These are phyloP conservation scores for Turritopsis rubra DNA, from an alignment of 30 jellyfish, hydroid and myxozoan genomes.

Conservation along the genomic window DNA sequence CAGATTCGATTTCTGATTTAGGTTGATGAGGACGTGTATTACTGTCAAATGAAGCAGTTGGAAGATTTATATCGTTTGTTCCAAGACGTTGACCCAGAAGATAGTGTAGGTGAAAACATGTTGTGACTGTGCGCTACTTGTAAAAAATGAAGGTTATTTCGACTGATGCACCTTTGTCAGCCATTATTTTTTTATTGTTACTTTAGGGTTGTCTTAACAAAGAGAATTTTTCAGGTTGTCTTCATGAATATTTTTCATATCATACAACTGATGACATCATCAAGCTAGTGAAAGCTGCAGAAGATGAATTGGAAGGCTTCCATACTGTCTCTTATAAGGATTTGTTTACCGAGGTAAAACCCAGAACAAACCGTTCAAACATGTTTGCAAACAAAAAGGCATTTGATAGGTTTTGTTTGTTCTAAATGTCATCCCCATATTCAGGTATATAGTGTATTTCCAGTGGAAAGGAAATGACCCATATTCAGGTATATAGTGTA, in stretches of 20 bases:
- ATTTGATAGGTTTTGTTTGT: no score
- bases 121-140: no score
- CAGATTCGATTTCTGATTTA: slow-evolving; percentile 20
- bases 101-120: slow-evolving; percentile 43
- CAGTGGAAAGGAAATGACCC: no score
- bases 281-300: slow-evolving; percentile 32
- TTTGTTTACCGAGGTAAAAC: slow-evolving; percentile 62
- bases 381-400: no score
- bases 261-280: slow-evolving; percentile 30
- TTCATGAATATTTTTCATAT: slow-evolving; percentile 42
- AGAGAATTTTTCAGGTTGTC: slow-evolving; percentile 20
- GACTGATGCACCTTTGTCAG: background rate
- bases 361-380: no score
- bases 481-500: no score
- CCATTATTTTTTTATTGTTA: no score
- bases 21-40: slow-evolving; percentile 53
- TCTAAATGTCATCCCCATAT: no score
- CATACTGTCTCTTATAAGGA: slow-evolving; percentile 19
- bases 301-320: slow-evolving; percentile 27
- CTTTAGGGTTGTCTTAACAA: slow-evolving; percentile 38
- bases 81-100: slow-evolving; percentile 19
- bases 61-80: slow-evolving; percentile 40
- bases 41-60: slow-evolving; percentile 34
- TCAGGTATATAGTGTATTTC: no score
- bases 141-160: no score